Evolutionary conservation across 1,140 invertebrate species (phyloP).

Genomic region (Pseudomyrmex pallidus): DNA sequence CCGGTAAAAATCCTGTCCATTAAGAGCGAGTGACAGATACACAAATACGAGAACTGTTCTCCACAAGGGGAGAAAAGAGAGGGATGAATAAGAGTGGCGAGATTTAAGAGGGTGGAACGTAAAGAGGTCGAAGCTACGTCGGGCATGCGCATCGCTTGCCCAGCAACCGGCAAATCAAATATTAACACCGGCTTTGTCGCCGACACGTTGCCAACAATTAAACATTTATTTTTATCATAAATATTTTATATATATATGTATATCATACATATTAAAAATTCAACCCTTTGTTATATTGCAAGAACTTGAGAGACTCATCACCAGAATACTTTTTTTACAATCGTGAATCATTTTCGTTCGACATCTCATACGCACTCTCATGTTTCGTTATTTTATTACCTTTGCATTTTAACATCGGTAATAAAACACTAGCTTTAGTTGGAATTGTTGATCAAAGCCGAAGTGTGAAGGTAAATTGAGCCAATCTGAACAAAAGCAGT

Average conservation of each 20-base stretch:
- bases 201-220: constrained; percentile 1
- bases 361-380: too few relatives aligned
- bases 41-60: constrained; percentile 31
- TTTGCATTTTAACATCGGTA: constrained; percentile 3
- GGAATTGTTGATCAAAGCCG: too few relatives aligned
- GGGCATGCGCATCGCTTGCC: constrained; percentile 65
- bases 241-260: too few relatives aligned
- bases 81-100: constrained; percentile 22
- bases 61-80: background rate
- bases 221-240: background rate
- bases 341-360: background rate
- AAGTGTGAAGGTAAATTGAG: too few relatives aligned
- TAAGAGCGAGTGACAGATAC: constrained; percentile 46
- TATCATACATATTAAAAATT: too few relatives aligned
- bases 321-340: background rate
- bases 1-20: constrained; percentile 41
- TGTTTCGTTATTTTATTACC: too few relatives aligned
- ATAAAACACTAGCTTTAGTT: background rate
- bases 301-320: background rate
- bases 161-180: constrained; percentile 75
- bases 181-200: constrained; percentile 68
- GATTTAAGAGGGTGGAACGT: constrained; percentile 54
- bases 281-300: too few relatives aligned
- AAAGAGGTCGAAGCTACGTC: constrained; percentile 41
- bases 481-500: too few relatives aligned